Base-by-base conservation (phyloP, 2,888 invertebrate species). In the Cerceris ruficornis region DNA sequence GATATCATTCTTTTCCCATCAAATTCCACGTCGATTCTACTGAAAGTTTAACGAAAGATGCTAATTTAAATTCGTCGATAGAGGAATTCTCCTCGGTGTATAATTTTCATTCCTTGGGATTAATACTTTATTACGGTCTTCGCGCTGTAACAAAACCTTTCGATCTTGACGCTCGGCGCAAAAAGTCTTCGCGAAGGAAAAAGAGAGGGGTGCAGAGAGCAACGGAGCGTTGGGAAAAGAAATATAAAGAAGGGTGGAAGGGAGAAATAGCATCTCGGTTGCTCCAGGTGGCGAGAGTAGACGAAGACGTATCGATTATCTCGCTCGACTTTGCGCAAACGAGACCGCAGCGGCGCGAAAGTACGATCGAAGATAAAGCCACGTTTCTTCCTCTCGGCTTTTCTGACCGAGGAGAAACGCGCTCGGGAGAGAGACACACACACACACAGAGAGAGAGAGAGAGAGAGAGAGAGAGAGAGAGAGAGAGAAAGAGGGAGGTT, bases 301-400 rank as follows among this genome's bases (percentile, higher is more conserved):
- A 85, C 86, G 83, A 85, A 86, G 87, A 86, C 86, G 82, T 87
- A 86, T 86, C 87, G 86, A 86, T 86, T 86, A 86, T 86, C 81
- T 66, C 64, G 80, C 77, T 80, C 76, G 86, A 87, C 87, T 86
- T 87, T 86, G 82, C 87, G 86, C 86, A 84, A 86, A 87, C 78
- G 86, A 87, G 84, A 86, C 83, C 83, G 80, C 85, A 85, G 87
- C 77, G 75, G 74, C 81, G 77, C 82, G 78, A 85, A 83, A 86
- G 67, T 77, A 78, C 86, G 85, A 85, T 85, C 87, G 87, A 85
- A 85, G 87, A 85, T 85, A 85, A 82, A 85, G 69, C 85, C 75
- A 78, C 70, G 77, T 77, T 75, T 59, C 77, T 69, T 65, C 80
- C 68, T 65, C 50, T 61, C 13, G 15, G 49, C 61, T 43, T 14